phyloP scores from a whole-genome alignment of 2,888 invertebrate species.

The Nezara viridula region DNA sequence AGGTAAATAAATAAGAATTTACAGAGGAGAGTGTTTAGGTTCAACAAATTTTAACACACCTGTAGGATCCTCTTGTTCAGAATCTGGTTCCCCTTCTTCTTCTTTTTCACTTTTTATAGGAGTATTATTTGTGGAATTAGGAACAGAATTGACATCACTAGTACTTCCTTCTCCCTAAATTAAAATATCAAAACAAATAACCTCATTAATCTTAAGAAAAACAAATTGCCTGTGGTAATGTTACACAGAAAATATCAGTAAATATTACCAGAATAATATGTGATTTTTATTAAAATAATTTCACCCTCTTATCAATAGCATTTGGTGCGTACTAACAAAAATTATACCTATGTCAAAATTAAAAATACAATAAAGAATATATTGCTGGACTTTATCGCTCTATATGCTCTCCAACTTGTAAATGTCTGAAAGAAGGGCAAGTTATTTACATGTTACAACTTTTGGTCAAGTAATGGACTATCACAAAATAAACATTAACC shows the following conservation, averaged over 20 bases:
- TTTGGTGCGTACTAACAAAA: no score
- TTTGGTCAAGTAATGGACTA: no score
- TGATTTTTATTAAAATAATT: neutral
- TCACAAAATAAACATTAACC: neutral
- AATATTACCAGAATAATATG: neutral
- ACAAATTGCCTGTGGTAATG: neutral
- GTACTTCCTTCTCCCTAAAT: conserved; percentile 54
- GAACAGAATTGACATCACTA: conserved; percentile 47
- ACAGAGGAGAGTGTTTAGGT: no score
- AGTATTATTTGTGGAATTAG: conserved; percentile 58
- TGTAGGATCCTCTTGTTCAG: conserved; percentile 73
- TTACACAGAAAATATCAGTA: neutral
- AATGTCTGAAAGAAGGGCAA: no score
- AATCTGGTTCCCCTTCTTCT: conserved; percentile 70
- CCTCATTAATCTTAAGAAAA: neutral
- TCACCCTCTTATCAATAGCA: neutral
- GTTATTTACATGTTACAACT: neutral
- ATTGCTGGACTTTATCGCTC: no score
- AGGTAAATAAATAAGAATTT: no score
- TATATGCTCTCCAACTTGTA: no score
- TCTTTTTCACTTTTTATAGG: conserved; percentile 67
- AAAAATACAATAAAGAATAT: no score
- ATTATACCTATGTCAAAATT: no score
- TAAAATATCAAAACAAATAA: neutral
- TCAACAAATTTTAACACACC: conserved; percentile 67